These are phyloP conservation scores for Sinocyclocheilus grahami DNA, from an alignment of 2,113 vertebrate species.

Conservation along the genomic window DNA sequence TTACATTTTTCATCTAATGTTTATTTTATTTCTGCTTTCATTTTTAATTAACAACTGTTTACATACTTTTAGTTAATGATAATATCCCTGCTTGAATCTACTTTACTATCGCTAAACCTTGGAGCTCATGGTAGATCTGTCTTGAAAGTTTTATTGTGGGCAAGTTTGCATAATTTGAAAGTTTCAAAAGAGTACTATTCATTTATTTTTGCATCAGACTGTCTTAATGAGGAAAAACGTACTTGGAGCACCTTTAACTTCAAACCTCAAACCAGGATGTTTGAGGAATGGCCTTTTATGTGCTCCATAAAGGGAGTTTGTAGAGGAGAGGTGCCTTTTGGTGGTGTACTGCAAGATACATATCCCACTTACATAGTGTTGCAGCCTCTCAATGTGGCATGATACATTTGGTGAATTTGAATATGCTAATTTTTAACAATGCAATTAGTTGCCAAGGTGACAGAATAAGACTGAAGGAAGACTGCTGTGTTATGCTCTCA, in stretches of 20 bases:
- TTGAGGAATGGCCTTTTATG: not conserved
- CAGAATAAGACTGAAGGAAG: slow-evolving; percentile 33
- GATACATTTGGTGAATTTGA: slow-evolving; percentile 36
- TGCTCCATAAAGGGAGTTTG: not conserved
- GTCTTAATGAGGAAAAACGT: not conserved
- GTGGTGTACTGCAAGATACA: slow-evolving; percentile 13
- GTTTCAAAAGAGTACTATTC: not conserved
- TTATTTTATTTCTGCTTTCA: no score
- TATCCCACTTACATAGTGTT: slow-evolving; percentile 28
- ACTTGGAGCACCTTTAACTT: slow-evolving; percentile 8
- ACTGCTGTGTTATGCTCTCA: slow-evolving; percentile 22
- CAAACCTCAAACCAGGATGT: not conserved
- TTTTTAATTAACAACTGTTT: no score
- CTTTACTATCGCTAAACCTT: not conserved
- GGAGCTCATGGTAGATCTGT: not conserved
- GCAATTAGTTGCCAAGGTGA: slow-evolving; percentile 44
- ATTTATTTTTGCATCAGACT: not conserved
- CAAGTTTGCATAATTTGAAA: not conserved
- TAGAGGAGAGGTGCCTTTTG: not conserved
- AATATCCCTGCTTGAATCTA: not conserved
- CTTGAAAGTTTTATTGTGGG: not conserved
- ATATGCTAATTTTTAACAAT: slow-evolving; percentile 44
- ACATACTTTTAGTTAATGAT: not conserved
- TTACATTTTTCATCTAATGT: no score
- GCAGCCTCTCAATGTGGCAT: slow-evolving; percentile 21